These are phyloP conservation scores for Apamea sordens DNA, from an alignment of 2,888 invertebrate genomes.

Conservation along the genomic window DNA sequence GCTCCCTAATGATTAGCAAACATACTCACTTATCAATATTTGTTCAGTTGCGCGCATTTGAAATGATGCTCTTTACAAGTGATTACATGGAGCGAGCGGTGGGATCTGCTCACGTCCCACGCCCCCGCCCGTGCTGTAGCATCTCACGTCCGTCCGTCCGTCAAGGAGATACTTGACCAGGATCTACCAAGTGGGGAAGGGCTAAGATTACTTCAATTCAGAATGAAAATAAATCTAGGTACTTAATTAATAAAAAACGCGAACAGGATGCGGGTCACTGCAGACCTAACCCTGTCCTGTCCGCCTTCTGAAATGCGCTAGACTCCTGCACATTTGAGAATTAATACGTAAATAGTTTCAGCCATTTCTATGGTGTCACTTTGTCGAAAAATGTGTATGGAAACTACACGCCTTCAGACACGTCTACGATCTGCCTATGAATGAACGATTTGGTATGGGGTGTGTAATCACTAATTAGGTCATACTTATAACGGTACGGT, in stretches of 20 bases:
- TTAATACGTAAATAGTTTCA: neutral
- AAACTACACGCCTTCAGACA: neutral
- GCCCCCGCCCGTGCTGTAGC: neutral
- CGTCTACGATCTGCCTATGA: too few species aligned
- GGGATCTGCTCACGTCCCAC: neutral
- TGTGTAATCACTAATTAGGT: neutral
- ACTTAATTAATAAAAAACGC: neutral
- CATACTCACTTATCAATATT: slow-evolving; percentile 29
- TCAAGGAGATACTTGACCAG: neutral
- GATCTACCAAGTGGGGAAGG: neutral
- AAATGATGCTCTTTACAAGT: slow-evolving; percentile 1
- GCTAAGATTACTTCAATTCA: neutral
- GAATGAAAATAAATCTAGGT: neutral
- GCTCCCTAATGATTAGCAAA: slow-evolving; percentile 42
- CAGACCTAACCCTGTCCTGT: neutral
- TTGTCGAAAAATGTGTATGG: neutral
- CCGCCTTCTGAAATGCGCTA: too few species aligned
- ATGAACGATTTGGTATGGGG: neutral
- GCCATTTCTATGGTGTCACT: neutral
- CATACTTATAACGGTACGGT: neutral
- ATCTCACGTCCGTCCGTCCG: neutral
- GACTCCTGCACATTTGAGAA: neutral
- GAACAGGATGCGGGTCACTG: neutral
- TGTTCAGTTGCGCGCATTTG: slow-evolving; percentile 18
- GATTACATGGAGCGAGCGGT: neutral